phyloP scores from a whole-genome alignment of 2,888 invertebrate species.

The Xestia ashworthii region DNA sequence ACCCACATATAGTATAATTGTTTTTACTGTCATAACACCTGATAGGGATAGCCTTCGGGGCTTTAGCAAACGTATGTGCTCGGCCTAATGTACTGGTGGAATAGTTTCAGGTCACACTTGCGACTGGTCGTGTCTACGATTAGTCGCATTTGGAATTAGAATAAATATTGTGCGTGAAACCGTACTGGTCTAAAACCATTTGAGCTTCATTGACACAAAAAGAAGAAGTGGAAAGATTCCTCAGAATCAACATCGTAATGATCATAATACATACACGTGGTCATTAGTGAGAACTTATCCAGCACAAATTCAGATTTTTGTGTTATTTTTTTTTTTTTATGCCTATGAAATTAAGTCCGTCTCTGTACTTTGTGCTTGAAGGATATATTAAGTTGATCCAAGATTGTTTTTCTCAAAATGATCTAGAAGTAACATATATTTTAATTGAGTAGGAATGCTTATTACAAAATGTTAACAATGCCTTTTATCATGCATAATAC shows the following conservation, averaged over 20 bases:
- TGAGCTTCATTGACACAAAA: too few species aligned
- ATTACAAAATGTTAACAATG: neutral
- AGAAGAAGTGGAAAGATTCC: too few species aligned
- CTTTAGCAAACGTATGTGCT: conserved; percentile 50
- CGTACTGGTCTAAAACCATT: too few species aligned
- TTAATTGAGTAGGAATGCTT: neutral
- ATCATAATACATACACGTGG: neutral
- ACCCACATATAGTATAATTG: conserved; percentile 75
- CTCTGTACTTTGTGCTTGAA: too few species aligned
- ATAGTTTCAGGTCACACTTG: conserved; percentile 25
- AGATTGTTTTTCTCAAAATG: neutral
- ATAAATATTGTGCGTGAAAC: neutral
- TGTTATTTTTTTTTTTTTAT: too few species aligned
- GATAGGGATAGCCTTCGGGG: conserved; percentile 64
- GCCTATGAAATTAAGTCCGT: too few species aligned
- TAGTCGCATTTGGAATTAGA: conserved; percentile 6
- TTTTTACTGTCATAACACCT: conserved; percentile 67
- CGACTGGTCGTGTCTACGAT: conserved; percentile 35
- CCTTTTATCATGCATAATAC: neutral
- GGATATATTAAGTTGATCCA: neutral
- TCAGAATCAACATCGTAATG: neutral
- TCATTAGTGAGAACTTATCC: neutral
- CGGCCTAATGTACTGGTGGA: conserved; percentile 44
- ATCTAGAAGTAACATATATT: neutral
- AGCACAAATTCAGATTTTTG: neutral